Evolutionary conservation across 2,888 invertebrate genomes (phyloP).

Genomic region (Leptopilina syphax): DNA sequence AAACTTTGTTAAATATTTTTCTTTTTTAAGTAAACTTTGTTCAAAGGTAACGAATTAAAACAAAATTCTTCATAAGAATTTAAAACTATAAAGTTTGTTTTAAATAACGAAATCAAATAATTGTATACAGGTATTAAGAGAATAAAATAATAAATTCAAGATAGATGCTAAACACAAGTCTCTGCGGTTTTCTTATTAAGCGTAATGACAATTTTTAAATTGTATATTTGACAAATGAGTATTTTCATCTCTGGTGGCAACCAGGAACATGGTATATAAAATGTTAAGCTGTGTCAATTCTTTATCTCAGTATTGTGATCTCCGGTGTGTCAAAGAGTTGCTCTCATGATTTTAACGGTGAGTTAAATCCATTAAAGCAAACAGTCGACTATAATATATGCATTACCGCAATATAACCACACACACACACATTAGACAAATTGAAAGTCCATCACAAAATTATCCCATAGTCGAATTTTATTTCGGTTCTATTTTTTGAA

Average conservation of each 20-base stretch:
- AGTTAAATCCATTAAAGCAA: slow-evolving; percentile 50
- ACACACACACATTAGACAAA: not conserved
- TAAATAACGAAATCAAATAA: slow-evolving; percentile 5
- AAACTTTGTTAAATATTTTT: too few species aligned
- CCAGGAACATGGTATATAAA: slow-evolving; percentile 62
- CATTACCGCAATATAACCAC: not conserved
- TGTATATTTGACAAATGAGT: slow-evolving; percentile 71
- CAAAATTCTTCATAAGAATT: not conserved
- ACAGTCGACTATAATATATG: not conserved
- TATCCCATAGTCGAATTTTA: not conserved
- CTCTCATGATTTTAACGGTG: slow-evolving; percentile 70
- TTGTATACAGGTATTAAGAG: not conserved
- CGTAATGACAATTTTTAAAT: slow-evolving; percentile 71
- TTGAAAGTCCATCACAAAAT: not conserved
- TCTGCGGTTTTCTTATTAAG: slow-evolving; percentile 76
- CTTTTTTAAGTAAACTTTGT: too few species aligned
- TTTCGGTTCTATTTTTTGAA: not conserved
- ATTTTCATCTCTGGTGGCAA: slow-evolving; percentile 65
- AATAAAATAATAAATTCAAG: slow-evolving; percentile 54
- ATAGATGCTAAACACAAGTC: slow-evolving; percentile 59
- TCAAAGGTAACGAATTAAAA: too few species aligned
- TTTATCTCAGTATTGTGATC: slow-evolving; percentile 65
- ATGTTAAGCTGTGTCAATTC: slow-evolving; percentile 56
- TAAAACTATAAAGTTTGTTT: not conserved
- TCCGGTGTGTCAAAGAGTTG: slow-evolving; percentile 42